Conservation (phyloP, 2,888 invertebrate species). For the Drosophila gaucha region DNA sequence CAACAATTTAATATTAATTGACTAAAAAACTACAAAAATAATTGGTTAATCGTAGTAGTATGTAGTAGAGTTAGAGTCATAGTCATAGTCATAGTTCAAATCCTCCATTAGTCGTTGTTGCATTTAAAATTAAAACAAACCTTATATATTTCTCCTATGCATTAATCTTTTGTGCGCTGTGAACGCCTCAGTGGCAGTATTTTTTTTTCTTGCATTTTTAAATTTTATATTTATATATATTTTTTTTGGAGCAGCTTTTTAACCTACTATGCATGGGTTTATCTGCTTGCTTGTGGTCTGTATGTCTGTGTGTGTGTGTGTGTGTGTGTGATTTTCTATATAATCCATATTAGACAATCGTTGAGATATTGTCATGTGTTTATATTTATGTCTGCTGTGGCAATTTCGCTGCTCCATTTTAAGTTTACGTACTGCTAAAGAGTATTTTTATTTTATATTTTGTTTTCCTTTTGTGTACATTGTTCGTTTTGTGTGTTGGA, state of each 20-base stretch:
- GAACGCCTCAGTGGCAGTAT: constrained; percentile 73
- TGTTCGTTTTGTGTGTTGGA: constrained; percentile 54
- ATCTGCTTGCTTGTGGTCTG: constrained; percentile 6
- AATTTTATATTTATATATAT: constrained; percentile 4
- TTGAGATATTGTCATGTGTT: constrained; percentile 68
- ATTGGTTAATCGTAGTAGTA: constrained; percentile 66
- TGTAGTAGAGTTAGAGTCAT: constrained; percentile 46
- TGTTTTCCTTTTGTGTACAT: constrained; percentile 57
- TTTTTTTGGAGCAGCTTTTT: constrained; percentile 29
- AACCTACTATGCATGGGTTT: constrained; percentile 10
- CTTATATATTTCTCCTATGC: constrained; percentile 64
- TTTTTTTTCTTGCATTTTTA: constrained; percentile 11
- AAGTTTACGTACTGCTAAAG: constrained; percentile 53
- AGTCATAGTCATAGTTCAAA: constrained; percentile 68
- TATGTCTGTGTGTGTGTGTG: constrained; percentile 49
- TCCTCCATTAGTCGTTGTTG: constrained; percentile 84
- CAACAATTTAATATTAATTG: constrained; percentile 82
- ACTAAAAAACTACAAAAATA: constrained; percentile 80
- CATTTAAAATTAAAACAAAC: constrained; percentile 73
- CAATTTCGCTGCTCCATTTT: constrained; percentile 21
- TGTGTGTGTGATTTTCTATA: constrained; percentile 22
- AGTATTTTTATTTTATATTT: no score
- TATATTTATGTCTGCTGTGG: constrained; percentile 24
- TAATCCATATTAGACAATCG: constrained; percentile 64
- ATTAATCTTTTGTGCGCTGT: constrained; percentile 70